Evolutionary conservation across 2,113 vertebrate genomes (phyloP).

Genomic region (Heteronetta atricapilla): DNA sequence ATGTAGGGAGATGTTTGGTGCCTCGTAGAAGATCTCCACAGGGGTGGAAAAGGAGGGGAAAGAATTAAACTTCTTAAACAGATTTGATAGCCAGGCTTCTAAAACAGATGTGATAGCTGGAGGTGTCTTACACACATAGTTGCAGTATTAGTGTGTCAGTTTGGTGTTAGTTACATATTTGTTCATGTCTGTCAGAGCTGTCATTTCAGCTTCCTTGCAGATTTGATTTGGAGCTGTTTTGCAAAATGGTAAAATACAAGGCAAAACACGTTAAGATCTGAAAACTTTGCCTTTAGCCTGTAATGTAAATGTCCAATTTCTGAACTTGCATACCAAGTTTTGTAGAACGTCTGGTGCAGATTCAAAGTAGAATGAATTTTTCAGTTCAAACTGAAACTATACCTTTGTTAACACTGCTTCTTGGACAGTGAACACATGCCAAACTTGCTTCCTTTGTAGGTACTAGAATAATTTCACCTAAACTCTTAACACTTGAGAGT

Average conservation of each 20-base stretch:
- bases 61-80: not conserved
- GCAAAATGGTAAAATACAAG: not conserved
- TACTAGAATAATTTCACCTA: not conserved
- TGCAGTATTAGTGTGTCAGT: not conserved
- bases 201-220: not conserved
- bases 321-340: rapidly evolving
- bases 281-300: not conserved
- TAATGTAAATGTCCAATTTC: not conserved
- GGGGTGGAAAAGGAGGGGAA: not conserved
- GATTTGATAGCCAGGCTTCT: not conserved
- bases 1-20: not conserved
- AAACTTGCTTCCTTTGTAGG: not conserved
- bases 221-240: not conserved
- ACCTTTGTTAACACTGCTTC: not conserved
- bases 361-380: not conserved
- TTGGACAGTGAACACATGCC: not conserved
- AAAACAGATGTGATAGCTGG: no score
- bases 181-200: not conserved
- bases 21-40: not conserved
- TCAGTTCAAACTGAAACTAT: not conserved
- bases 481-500: not conserved
- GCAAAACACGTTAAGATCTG: not conserved
- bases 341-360: not conserved
- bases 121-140: not conserved
- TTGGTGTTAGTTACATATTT: not conserved